Evolutionary conservation across 2,113 vertebrate species (phyloP).

Genomic region (Phalacrocorax carbo): DNA sequence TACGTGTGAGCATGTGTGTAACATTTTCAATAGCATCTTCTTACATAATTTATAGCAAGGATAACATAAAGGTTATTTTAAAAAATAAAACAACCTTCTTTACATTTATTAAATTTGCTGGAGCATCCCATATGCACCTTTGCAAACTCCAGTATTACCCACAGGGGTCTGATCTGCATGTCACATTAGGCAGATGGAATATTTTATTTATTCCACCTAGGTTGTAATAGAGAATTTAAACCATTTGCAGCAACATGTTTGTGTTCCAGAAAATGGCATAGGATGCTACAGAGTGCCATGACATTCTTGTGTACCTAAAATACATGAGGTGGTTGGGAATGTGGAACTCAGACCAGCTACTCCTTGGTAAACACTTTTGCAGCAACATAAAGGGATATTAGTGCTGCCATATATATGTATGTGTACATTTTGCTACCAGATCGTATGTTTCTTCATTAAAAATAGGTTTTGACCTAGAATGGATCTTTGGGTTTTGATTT

Average conservation of each 20-base stretch:
- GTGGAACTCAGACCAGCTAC: background rate
- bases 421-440: background rate
- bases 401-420: background rate
- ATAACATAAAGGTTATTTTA: constrained; percentile 61
- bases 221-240: constrained; percentile 50
- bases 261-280: background rate
- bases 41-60: constrained; percentile 50
- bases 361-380: background rate
- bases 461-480: background rate
- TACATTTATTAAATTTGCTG: constrained; percentile 64
- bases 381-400: background rate
- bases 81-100: constrained; percentile 58
- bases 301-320: background rate
- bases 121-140: constrained; percentile 52
- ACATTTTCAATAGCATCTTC: constrained; percentile 8
- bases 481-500: background rate
- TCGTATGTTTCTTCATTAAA: background rate
- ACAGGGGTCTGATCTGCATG: constrained; percentile 63
- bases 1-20: background rate
- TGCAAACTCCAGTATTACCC: constrained; percentile 38
- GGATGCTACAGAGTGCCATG: background rate
- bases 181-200: constrained; percentile 68
- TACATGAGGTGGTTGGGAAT: background rate
- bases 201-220: constrained; percentile 64
- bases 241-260: constrained; percentile 23